Evolutionary conservation across 2,888 invertebrate genomes (phyloP).

Genomic region (Silvanus unidentatus): DNA sequence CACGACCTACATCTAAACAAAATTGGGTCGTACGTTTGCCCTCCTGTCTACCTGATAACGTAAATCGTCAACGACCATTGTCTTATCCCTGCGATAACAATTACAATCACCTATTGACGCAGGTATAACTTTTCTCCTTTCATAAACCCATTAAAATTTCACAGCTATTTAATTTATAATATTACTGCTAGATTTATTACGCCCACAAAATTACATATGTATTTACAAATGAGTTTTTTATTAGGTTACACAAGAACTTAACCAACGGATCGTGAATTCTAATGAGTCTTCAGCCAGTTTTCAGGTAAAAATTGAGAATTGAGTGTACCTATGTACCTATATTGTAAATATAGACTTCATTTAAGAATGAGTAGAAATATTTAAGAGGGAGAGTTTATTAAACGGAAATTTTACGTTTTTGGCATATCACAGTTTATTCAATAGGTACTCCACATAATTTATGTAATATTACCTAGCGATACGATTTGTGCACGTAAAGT

Average conservation of each 20-base stretch:
- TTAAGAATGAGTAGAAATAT: background rate
- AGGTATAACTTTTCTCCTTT: constrained; percentile 31
- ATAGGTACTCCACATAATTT: background rate
- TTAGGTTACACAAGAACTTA: constrained; percentile 19
- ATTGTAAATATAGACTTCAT: too few species aligned
- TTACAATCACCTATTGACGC: constrained; percentile 28
- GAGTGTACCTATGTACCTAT: too few species aligned
- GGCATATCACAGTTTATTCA: constrained; percentile 6
- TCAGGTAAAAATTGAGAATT: too few species aligned
- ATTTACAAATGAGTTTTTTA: constrained; percentile 5
- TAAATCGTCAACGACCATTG: constrained; percentile 32
- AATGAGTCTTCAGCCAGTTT: too few species aligned
- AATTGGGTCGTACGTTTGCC: constrained; percentile 36
- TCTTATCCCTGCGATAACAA: constrained; percentile 36
- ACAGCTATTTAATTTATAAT: too few species aligned
- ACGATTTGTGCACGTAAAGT: too few species aligned
- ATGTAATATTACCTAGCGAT: too few species aligned
- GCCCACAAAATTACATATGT: too few species aligned
- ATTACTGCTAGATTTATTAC: too few species aligned
- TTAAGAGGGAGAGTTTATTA: constrained; percentile 24
- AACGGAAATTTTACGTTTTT: constrained; percentile 35
- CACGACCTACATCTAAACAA: constrained; percentile 21
- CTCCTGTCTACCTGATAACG: constrained; percentile 27
- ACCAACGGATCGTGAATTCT: background rate
- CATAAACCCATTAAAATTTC: too few species aligned